These are phyloP conservation scores for Heteropelma amictum DNA, from an alignment of 2,888 invertebrate species.

Conservation along the genomic window DNA sequence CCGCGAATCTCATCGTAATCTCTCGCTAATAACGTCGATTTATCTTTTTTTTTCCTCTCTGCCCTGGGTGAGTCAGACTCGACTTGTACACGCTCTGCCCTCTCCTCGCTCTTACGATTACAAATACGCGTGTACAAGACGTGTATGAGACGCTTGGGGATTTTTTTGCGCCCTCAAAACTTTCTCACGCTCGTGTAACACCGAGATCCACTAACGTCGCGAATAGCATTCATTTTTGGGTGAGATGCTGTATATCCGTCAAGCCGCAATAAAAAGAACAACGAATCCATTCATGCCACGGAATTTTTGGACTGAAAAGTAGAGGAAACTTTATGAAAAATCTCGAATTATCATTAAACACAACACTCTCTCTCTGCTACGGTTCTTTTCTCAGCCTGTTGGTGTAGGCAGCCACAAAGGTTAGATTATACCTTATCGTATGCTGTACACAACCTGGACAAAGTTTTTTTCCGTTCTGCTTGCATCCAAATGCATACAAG, in stretches of 20 bases:
- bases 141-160: not conserved
- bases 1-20: slow-evolving; percentile 73
- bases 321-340: not conserved
- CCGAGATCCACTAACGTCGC: not conserved
- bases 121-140: not conserved
- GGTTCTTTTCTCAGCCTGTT: slow-evolving; percentile 4
- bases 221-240: not conserved
- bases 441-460: slow-evolving; percentile 11
- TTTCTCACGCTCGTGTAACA: slow-evolving; percentile 21
- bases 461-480: not conserved
- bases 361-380: slow-evolving; percentile 19
- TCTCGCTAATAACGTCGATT: slow-evolving; percentile 77
- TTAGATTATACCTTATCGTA: slow-evolving; percentile 48
- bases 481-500: slow-evolving; percentile 21
- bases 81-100: slow-evolving; percentile 55
- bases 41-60: slow-evolving; percentile 68
- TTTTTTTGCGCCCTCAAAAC: slow-evolving; percentile 9
- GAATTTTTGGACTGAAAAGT: not conserved
- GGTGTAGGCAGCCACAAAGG: slow-evolving; percentile 33
- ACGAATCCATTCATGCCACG: slow-evolving; percentile 34
- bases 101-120: slow-evolving; percentile 17
- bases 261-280: slow-evolving; percentile 18
- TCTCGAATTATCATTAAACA: slow-evolving; percentile 28
- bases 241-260: not conserved
- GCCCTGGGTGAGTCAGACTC: slow-evolving; percentile 61